Percentiles rank a stretch among this genome's conserved stretches.
phyloP scores from a whole-genome alignment of 1,140 invertebrate genomes.

The Globodera rostochiensis region DNA sequence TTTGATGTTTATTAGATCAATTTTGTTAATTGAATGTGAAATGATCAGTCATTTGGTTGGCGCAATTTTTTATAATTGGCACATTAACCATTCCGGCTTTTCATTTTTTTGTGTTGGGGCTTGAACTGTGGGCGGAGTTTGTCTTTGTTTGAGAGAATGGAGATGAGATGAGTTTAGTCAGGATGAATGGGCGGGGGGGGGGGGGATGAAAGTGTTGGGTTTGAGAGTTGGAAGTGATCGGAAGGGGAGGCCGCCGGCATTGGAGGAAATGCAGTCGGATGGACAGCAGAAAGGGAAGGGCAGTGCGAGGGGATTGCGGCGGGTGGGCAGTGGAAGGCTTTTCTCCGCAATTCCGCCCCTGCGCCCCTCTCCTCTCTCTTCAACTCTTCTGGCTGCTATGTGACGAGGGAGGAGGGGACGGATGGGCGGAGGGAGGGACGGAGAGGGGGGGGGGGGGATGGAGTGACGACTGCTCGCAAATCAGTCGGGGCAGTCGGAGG shows the following conservation, averaged over 20 bases:
- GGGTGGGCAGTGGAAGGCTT: constrained; percentile 1
- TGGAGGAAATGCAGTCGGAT: constrained; percentile 1
- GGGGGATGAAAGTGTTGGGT: neutral
- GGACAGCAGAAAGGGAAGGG: neutral
- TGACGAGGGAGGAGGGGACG: neutral
- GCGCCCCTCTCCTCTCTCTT: neutral
- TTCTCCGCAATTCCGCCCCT: neutral
- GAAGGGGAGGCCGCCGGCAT: neutral
- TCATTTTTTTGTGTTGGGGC: neutral
- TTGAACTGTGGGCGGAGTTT: no score
- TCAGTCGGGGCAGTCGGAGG: constrained; percentile 1
- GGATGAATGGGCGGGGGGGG: neutral
- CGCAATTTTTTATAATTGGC: neutral
- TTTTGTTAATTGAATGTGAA: neutral
- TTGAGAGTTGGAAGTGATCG: constrained; percentile 4
- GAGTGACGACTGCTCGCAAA: constrained; percentile 13
- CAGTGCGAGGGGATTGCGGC: neutral
- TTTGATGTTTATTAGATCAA: neutral
- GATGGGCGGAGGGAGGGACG: neutral
- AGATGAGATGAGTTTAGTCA: neutral
- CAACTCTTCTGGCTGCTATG: neutral
- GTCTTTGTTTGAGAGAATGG: neutral
- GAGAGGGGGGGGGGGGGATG: neutral
- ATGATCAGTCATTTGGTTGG: neutral
- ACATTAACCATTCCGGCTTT: neutral